Evolutionary conservation across 2,797 vertebrate genomes (phyloP).

Genomic region (Taenioides sp.): DNA sequence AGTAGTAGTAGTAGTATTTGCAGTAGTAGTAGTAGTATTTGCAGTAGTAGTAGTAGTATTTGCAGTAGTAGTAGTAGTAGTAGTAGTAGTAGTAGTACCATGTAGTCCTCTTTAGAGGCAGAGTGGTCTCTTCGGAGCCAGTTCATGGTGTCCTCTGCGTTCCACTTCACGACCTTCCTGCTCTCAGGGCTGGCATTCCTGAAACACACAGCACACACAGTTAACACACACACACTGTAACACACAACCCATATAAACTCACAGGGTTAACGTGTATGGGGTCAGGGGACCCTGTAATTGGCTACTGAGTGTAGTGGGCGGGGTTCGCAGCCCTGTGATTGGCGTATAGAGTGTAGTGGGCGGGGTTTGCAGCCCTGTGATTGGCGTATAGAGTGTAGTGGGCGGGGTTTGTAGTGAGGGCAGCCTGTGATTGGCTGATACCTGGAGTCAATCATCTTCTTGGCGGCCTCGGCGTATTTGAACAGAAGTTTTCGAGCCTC

Average conservation of each 20-base stretch:
- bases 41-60: no score
- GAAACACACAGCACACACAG: background rate
- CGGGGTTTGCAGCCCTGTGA: no score
- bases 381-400: no score
- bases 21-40: no score
- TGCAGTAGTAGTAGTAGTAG: no score
- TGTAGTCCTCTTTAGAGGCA: slow-evolving; percentile 93
- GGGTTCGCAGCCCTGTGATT: background rate
- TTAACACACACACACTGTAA: background rate
- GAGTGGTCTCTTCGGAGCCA: slow-evolving; percentile 96
- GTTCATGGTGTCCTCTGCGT: slow-evolving; percentile 96
- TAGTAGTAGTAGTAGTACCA: slow-evolving; percentile 46
- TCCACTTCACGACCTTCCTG: slow-evolving; percentile 98
- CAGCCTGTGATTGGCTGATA: slow-evolving; percentile 37
- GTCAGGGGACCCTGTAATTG: no score
- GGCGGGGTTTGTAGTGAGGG: no score
- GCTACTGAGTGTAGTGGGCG: no score
- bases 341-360: no score
- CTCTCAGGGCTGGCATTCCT: slow-evolving; percentile 96
- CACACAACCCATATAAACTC: no score
- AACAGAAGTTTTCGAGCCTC: slow-evolving; percentile 94
- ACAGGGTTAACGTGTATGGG: no score
- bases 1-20: no score
- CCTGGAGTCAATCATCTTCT: slow-evolving; percentile 98
- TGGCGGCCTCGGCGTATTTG: slow-evolving; percentile 95